Percentiles rank a stretch among this genome's conserved stretches.
phyloP scores from a whole-genome alignment of 2,888 invertebrate species.

The Lycia hirtaria region DNA sequence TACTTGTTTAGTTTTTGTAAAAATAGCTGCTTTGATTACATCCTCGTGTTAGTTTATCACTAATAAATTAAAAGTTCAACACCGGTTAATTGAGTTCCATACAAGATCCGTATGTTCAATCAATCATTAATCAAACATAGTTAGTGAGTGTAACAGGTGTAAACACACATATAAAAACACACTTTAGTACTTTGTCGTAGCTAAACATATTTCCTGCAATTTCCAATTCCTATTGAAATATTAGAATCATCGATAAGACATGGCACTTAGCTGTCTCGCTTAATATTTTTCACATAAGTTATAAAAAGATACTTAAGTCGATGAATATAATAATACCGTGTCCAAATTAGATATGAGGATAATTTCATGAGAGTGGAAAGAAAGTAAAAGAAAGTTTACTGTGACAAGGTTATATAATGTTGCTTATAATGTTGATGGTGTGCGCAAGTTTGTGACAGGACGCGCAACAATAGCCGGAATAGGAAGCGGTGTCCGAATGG shows the following conservation, averaged over 20 bases:
- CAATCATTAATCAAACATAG: constrained; percentile 32
- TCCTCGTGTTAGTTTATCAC: constrained; percentile 12
- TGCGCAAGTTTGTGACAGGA: constrained; percentile 72
- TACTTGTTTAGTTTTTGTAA: not conserved
- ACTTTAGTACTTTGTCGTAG: not conserved
- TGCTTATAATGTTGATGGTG: constrained; percentile 51
- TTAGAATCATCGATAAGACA: not conserved
- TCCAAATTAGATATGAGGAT: not conserved
- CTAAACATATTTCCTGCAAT: not conserved
- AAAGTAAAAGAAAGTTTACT: constrained; percentile 1
- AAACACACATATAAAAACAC: not conserved
- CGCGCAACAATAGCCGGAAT: constrained; percentile 84
- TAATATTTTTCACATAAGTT: not conserved
- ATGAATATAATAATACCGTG: not conserved
- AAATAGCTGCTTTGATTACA: not conserved
- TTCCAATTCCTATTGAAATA: not conserved
- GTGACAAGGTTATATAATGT: constrained; percentile 33
- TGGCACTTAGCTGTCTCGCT: not conserved
- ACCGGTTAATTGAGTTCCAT: constrained; percentile 15
- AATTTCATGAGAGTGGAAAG: not conserved
- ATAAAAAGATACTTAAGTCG: too few species aligned
- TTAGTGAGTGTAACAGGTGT: constrained; percentile 8
- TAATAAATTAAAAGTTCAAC: constrained; percentile 21
- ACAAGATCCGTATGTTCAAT: constrained; percentile 29
- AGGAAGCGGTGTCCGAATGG: constrained; percentile 79